Conservation (phyloP, 2,888 invertebrate species). For the Rhamnusium bicolor region DNA sequence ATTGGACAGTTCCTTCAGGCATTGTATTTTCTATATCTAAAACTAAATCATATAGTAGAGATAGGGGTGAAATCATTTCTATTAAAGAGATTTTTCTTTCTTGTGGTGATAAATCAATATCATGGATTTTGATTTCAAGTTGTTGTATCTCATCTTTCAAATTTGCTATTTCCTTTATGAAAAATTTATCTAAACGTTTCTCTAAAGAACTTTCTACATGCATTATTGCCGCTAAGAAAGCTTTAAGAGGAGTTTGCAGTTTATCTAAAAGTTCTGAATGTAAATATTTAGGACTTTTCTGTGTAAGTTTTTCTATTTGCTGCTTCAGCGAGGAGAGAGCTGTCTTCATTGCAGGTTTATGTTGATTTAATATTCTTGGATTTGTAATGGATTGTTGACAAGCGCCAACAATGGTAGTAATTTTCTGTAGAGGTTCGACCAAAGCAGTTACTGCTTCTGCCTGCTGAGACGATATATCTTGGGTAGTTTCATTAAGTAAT, state of each 20-base stretch:
- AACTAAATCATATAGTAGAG: slow-evolving; percentile 24
- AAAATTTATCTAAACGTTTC: neutral
- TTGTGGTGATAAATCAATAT: slow-evolving; percentile 33
- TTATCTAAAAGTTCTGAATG: slow-evolving; percentile 35
- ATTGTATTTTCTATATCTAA: slow-evolving; percentile 12
- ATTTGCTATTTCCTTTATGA: slow-evolving; percentile 18
- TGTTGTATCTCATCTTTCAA: slow-evolving; percentile 38
- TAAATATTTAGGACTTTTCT: slow-evolving; percentile 27
- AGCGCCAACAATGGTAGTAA: slow-evolving; percentile 31
- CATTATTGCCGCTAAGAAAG: slow-evolving; percentile 34
- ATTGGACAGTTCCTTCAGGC: slow-evolving; percentile 16
- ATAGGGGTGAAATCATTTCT: slow-evolving; percentile 39
- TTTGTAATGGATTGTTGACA: slow-evolving; percentile 18
- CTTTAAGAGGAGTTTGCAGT: slow-evolving; percentile 38
- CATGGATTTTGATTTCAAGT: slow-evolving; percentile 41
- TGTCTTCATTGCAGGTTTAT: slow-evolving; percentile 46
- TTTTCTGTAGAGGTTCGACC: slow-evolving; percentile 22
- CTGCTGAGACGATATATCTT: slow-evolving; percentile 22
- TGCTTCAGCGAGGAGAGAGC: slow-evolving; percentile 42
- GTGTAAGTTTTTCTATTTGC: slow-evolving; percentile 40
- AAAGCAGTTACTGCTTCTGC: neutral
- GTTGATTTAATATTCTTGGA: slow-evolving; percentile 41
- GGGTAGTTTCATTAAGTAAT: neutral
- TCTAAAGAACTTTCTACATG: slow-evolving; percentile 27
- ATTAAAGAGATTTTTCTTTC: slow-evolving; percentile 47